These are phyloP conservation scores for Eolophus roseicapilla DNA, from an alignment of 2,113 vertebrate species.

Conservation along the genomic window DNA sequence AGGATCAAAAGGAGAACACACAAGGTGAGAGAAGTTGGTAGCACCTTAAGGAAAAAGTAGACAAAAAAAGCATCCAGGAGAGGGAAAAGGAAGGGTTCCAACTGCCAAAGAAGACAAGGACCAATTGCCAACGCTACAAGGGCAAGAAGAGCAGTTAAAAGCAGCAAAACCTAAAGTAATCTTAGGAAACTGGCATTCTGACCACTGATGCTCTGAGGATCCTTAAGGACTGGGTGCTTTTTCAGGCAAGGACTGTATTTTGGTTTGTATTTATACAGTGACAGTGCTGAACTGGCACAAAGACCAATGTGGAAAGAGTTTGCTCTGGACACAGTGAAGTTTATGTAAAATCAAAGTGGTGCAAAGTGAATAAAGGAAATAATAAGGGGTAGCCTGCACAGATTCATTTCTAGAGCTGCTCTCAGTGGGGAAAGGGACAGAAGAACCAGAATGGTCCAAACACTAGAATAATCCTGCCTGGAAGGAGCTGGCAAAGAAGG, in stretches of 20 bases:
- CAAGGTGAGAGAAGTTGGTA: background rate
- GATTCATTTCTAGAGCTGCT: background rate
- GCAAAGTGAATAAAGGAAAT: background rate
- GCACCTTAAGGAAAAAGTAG: background rate
- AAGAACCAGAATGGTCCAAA: background rate
- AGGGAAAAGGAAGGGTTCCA: background rate
- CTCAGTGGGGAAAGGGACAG: background rate
- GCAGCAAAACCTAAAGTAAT: background rate
- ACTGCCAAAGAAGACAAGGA: background rate
- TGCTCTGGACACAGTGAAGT: background rate
- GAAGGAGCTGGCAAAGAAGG: background rate
- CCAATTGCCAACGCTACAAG: background rate
- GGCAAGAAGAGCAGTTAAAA: conserved; percentile 36
- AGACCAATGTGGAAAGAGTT: background rate
- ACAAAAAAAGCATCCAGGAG: background rate
- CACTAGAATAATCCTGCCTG: background rate
- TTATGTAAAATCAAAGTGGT: background rate
- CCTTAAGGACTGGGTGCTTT: background rate
- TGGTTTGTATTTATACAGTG: background rate
- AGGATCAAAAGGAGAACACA: background rate
- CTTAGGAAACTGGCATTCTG: background rate
- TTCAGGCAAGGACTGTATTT: background rate
- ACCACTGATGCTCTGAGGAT: background rate
- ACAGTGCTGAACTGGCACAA: background rate
- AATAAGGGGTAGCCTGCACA: background rate